Evolutionary conservation across 2,888 invertebrate species (phyloP).

Genomic region (Troides aeacus): DNA sequence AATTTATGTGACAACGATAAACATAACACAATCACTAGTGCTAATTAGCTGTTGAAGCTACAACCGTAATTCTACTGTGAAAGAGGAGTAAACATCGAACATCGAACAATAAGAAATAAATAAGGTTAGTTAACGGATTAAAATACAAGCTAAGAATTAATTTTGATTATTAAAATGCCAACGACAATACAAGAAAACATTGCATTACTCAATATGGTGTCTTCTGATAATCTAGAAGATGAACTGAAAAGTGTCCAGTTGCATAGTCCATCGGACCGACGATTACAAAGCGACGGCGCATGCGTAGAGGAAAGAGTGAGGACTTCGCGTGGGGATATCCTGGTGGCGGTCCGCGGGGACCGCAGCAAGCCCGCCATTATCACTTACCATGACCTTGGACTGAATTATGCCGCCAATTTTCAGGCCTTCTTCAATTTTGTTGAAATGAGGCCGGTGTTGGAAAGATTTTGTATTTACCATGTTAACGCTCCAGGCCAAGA

Average conservation of each 20-base stretch:
- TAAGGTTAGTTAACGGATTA: conserved; percentile 28
- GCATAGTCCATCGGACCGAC: conserved; percentile 89
- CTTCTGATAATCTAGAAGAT: conserved; percentile 92
- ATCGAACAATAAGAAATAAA: conserved; percentile 15
- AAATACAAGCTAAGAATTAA: conserved; percentile 14
- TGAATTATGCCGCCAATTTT: conserved; percentile 96
- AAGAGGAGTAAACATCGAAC: conserved; percentile 7
- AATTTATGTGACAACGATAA: conserved; percentile 38
- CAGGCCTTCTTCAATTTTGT: conserved; percentile 97
- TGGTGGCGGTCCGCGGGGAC: conserved; percentile 97
- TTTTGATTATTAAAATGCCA: conserved; percentile 53
- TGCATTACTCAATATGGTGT: conserved; percentile 83
- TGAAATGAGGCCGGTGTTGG: conserved; percentile 92
- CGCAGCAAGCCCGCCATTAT: conserved; percentile 94
- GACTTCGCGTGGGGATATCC: conserved; percentile 93
- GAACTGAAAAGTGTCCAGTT: conserved; percentile 95
- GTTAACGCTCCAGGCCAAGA: conserved; percentile 99
- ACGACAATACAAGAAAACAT: conserved; percentile 69
- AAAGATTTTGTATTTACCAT: conserved; percentile 98
- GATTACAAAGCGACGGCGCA: conserved; percentile 75
- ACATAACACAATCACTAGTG: conserved; percentile 54
- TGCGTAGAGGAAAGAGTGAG: conserved; percentile 87
- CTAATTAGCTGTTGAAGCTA: conserved; percentile 37
- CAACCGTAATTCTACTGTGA: neutral
- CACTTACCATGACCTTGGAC: conserved; percentile 99